Percentiles rank a stretch among this genome's conserved stretches.
Evolutionary conservation across 2,888 invertebrate genomes (phyloP).

Genomic region (Acheta domesticus): DNA sequence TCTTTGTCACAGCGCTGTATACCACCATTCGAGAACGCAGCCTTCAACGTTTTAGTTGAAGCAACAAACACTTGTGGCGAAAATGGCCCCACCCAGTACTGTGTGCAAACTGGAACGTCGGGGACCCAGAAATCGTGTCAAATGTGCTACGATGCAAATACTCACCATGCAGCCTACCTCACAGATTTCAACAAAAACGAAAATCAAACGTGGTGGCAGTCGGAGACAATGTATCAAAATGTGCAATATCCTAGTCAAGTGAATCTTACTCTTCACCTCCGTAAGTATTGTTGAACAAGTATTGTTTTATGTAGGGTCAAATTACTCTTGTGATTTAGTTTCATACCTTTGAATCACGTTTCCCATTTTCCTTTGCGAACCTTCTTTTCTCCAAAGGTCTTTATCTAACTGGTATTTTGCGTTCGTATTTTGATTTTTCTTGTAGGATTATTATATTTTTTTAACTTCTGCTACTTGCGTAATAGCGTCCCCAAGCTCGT

Average conservation of each 20-base stretch:
- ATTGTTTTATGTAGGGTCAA: not conserved
- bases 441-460: too few species aligned
- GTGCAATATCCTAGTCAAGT: constrained; percentile 89
- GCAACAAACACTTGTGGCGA: constrained; percentile 96
- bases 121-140: constrained; percentile 71
- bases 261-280: constrained; percentile 83
- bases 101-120: constrained; percentile 80
- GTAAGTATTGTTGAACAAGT: constrained; percentile 53
- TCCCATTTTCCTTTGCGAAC: too few species aligned
- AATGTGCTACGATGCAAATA: constrained; percentile 61
- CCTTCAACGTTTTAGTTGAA: constrained; percentile 83
- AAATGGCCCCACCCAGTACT: constrained; percentile 73
- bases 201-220: constrained; percentile 96
- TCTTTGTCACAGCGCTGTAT: constrained; percentile 75
- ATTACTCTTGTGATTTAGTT: too few species aligned
- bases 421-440: too few species aligned
- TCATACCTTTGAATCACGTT: too few species aligned
- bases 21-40: constrained; percentile 95
- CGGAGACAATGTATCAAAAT: constrained; percentile 93
- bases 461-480: too few species aligned
- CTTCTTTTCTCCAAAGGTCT: too few species aligned
- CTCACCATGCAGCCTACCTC: constrained; percentile 71
- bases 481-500: too few species aligned
- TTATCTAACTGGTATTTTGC: too few species aligned
- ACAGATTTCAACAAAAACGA: constrained; percentile 89